Evolutionary conservation across 1,140 invertebrate species (phyloP).

Genomic region (Diploscapter pachys): DNA sequence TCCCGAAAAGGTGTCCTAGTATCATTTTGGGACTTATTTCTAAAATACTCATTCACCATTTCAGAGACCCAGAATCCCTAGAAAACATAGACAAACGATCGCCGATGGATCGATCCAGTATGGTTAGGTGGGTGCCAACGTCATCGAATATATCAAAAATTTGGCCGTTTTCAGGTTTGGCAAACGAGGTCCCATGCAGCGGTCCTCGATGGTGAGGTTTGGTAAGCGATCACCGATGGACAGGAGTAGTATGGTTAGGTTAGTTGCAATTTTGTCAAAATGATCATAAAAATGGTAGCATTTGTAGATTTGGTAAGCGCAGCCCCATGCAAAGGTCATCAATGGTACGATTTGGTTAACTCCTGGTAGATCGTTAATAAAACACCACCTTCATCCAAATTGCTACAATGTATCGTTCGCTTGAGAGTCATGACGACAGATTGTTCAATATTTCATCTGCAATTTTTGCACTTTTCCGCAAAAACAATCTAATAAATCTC

Average conservation of each 20-base stretch:
- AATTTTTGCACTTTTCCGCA: conserved; percentile 3
- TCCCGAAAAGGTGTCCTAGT: too few species aligned
- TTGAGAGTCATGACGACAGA: conserved; percentile 15
- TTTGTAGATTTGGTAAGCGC: conserved; percentile 40
- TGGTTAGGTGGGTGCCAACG: conserved; percentile 31
- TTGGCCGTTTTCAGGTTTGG: conserved; percentile 38
- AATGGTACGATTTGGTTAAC: conserved; percentile 30
- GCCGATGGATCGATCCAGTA: conserved; percentile 43
- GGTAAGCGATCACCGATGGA: conserved; percentile 37
- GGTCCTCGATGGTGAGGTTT: conserved; percentile 42
- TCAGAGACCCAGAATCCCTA: too few species aligned
- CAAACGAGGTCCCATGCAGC: conserved; percentile 43
- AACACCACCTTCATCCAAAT: conserved; percentile 31
- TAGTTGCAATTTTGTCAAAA: conserved; percentile 4
- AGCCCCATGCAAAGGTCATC: conserved; percentile 36
- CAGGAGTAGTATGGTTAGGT: conserved; percentile 34
- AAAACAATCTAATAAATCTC: conserved; percentile 3
- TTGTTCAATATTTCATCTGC: background rate
- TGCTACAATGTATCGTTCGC: conserved; percentile 30
- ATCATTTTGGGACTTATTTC: too few species aligned
- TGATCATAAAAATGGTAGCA: conserved; percentile 12
- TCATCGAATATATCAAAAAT: background rate
- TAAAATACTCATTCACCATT: too few species aligned
- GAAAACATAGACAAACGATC: conserved; percentile 14
- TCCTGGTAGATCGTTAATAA: background rate